Base-by-base conservation (phyloP, 2,888 invertebrate species). In the Phortica magna region DNA sequence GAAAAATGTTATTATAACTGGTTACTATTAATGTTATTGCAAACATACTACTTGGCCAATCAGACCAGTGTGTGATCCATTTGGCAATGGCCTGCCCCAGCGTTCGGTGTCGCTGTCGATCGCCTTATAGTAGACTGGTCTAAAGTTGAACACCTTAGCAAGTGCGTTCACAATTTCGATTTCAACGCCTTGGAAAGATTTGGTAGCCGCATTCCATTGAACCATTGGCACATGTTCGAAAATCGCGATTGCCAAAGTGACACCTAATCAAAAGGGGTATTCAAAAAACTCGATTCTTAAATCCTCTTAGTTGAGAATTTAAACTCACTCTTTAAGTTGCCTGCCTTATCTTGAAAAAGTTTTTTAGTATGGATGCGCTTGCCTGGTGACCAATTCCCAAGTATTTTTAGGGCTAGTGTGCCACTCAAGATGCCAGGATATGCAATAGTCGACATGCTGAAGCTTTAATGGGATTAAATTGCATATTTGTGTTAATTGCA, bases 401-500 rank as follows among this genome's bases (percentile, higher is more conserved):
- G 90, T 77, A 95, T 92, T 81, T 93, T 93, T 0, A 95, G 93
- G 1, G 94, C 92, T 22, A 96, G 93, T 0, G 92, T 90, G 0
- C 89, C 89, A 73, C 92, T 91, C 7, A 93, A 91, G 0, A 94
- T 94, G 14, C 94, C 93, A 0, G 97, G 96, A 90, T 95, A 97
- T 0, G 95, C 95, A 1, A 96, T 94, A 0, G 96, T 96, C 1
- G 94, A 93, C 0, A 97, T 90, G 84, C 95, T 95, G 80, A 95
- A 96, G 93, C 95, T 95, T 19, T 94, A 92, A n/a, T n/a, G 65
- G n/a, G 17, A 10, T 22, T 42, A 43, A 61, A 10, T 19, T 7
- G 7, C 57, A 43, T 14, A 4, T 42, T 65, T 41, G 42, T 6
- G 5, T 59, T 12, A 72, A n/a, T 22, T 74, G 6, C 12, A 42